Evolutionary conservation across 2,888 invertebrate genomes (phyloP).

Genomic region (Cryptops parisi): DNA sequence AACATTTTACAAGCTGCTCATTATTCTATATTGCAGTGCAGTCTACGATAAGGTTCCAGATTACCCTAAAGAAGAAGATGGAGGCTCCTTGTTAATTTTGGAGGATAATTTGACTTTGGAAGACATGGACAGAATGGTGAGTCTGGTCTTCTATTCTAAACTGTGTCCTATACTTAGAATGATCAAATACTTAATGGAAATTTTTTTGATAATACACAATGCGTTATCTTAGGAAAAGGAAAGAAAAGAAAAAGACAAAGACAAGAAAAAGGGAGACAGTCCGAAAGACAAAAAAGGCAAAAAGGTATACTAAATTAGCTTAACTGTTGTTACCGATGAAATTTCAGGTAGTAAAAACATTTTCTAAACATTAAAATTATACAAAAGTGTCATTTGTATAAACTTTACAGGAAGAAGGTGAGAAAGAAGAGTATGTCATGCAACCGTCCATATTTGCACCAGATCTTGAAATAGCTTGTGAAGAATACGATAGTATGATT

Average conservation of each 20-base stretch:
- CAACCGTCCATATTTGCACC: slow-evolving; percentile 54
- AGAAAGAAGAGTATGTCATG: slow-evolving; percentile 46
- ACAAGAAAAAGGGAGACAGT: slow-evolving; percentile 20
- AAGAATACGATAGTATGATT: slow-evolving; percentile 16
- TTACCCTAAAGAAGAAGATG: slow-evolving; percentile 78
- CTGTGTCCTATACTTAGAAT: no score
- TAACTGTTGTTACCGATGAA: background rate
- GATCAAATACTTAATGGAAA: no score
- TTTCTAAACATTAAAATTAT: background rate
- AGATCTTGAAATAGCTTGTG: slow-evolving; percentile 36
- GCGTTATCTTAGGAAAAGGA: no score
- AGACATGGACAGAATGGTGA: slow-evolving; percentile 21
- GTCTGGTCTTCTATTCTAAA: background rate
- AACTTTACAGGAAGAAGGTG: slow-evolving; percentile 37
- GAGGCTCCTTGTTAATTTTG: slow-evolving; percentile 71
- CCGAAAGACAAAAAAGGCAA: slow-evolving; percentile 33
- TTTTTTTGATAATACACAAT: no score
- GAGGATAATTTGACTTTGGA: slow-evolving; percentile 32
- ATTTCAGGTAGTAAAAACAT: background rate
- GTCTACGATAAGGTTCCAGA: slow-evolving; percentile 54
- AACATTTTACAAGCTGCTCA: background rate
- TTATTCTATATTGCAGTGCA: slow-evolving; percentile 25
- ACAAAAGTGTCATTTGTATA: background rate
- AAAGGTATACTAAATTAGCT: slow-evolving; percentile 36
- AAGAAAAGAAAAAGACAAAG: slow-evolving; percentile 45